phyloP scores from a whole-genome alignment of 37 sponge, comb jelly and placozoan species.

The Haliclona indistincta region DNA sequence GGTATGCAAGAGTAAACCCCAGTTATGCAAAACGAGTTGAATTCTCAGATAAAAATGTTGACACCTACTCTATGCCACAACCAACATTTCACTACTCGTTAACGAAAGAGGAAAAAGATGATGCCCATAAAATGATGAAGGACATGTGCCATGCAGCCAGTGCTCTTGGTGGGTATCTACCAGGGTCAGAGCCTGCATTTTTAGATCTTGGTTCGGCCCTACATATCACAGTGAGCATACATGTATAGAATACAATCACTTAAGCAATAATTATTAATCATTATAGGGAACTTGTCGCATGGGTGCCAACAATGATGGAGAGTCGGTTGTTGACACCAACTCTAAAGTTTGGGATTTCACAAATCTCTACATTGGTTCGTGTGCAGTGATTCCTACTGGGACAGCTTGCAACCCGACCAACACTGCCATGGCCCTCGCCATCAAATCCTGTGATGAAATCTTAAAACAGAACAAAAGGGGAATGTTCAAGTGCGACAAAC shows the following conservation, averaged over 20 bases:
- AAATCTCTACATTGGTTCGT: constrained; percentile 49
- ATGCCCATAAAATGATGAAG: constrained; percentile 33
- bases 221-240: constrained; percentile 61
- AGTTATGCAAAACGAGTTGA: constrained; percentile 24
- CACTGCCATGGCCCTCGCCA: constrained; percentile 52
- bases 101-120: constrained; percentile 12
- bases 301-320: constrained; percentile 17
- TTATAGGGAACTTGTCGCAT: constrained; percentile 52
- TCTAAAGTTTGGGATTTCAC: constrained; percentile 35
- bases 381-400: constrained; percentile 58
- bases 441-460: constrained; percentile 30
- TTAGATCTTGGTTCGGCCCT: constrained; percentile 33
- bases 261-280: no score
- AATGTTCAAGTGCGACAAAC: no score
- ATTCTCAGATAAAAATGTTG: constrained; percentile 26
- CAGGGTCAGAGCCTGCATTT: constrained; percentile 53
- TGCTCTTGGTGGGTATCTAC: constrained; percentile 50
- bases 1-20: constrained; percentile 44
- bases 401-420: constrained; percentile 58
- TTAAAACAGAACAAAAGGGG: neutral
- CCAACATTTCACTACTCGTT: constrained; percentile 55
- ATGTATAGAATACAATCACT: no score
- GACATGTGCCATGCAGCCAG: constrained; percentile 47
- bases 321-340: constrained; percentile 38
- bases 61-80: constrained; percentile 58